phyloP scores from a whole-genome alignment of 1,140 invertebrate species.

The Mya arenaria region DNA sequence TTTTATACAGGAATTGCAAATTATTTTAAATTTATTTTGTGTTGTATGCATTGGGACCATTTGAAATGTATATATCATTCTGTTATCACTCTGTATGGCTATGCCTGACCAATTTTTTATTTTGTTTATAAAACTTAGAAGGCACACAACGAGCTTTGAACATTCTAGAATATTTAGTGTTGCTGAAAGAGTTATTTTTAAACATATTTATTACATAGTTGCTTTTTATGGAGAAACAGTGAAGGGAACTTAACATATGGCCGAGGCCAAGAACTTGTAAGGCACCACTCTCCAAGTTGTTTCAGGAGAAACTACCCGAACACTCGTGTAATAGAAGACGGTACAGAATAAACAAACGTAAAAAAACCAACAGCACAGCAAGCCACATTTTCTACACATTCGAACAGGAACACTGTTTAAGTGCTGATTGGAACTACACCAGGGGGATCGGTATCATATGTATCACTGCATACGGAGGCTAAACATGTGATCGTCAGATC shows the following conservation, averaged over 20 bases:
- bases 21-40: constrained; percentile 54
- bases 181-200: constrained; percentile 39
- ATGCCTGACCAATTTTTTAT: constrained; percentile 55
- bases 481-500: constrained; percentile 55
- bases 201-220: constrained; percentile 57
- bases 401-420: constrained; percentile 68
- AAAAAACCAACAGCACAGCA: constrained; percentile 65
- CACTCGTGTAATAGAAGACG: constrained; percentile 73
- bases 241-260: constrained; percentile 52
- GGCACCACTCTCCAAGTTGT: constrained; percentile 59
- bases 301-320: constrained; percentile 67
- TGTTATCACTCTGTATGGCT: constrained; percentile 36
- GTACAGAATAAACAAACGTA: constrained; percentile 66
- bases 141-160: constrained; percentile 53
- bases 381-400: constrained; percentile 71
- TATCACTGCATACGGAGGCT: constrained; percentile 59
- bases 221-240: constrained; percentile 52
- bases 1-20: constrained; percentile 57
- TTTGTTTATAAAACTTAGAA: constrained; percentile 50
- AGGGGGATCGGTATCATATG: constrained; percentile 57
- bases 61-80: constrained; percentile 40
- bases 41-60: constrained; percentile 51
- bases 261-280: constrained; percentile 24
- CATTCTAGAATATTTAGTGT: constrained; percentile 46
- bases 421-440: constrained; percentile 60